Percentiles rank a stretch among this genome's conserved stretches.
phyloP scores from a whole-genome alignment of 2,888 invertebrate species.

The Globia sparganii region DNA sequence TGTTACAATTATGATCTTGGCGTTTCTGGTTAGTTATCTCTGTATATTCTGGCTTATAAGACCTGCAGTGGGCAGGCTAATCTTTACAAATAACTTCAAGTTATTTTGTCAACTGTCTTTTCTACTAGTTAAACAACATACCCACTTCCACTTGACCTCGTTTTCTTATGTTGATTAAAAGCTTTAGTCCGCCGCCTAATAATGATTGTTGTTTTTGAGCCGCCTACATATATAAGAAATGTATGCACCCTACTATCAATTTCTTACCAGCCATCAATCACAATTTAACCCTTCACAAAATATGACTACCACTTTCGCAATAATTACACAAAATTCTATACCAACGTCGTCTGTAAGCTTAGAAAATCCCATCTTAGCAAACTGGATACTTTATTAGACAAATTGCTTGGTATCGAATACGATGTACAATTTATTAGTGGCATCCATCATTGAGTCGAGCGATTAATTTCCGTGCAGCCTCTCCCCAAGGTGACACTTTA shows the following conservation, averaged over 20 bases:
- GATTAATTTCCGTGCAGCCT: constrained; percentile 40
- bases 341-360: neutral
- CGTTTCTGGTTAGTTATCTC: neutral
- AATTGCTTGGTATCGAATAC: constrained; percentile 45
- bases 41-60: neutral
- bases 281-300: constrained; percentile 20
- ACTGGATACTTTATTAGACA: constrained; percentile 28
- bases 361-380: neutral
- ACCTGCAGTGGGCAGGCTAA: neutral
- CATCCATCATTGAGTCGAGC: constrained; percentile 20
- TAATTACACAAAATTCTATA: constrained; percentile 29
- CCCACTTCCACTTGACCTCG: neutral
- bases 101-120: neutral
- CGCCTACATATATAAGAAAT: neutral
- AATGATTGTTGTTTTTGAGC: neutral
- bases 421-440: constrained; percentile 41
- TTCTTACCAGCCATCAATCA: neutral
- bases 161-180: neutral
- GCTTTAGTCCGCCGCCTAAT: neutral
- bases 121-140: too few relatives aligned
- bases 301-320: neutral
- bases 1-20: neutral
- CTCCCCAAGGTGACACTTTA: constrained; percentile 24
- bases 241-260: neutral
- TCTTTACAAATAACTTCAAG: neutral